Evolutionary conservation across 1,140 invertebrate genomes (phyloP).

Genomic region (Lepidurus couesii): DNA sequence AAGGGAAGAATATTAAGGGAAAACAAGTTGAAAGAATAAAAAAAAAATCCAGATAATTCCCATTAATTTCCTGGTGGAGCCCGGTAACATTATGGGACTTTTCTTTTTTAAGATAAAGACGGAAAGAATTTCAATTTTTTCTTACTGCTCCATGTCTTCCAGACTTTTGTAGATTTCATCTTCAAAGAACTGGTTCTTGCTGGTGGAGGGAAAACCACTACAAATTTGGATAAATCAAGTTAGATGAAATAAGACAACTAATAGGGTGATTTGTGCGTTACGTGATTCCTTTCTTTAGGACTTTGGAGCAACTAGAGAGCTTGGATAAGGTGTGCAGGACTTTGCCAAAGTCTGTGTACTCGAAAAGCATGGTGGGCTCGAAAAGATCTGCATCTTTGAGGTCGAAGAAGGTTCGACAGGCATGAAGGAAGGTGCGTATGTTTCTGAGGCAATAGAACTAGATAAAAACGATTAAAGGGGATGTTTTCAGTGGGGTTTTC

Average conservation of each 20-base stretch:
- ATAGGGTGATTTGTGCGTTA: constrained; percentile 51
- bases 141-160: constrained; percentile 49
- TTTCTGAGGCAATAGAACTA: constrained; percentile 93
- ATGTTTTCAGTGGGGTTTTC: neutral
- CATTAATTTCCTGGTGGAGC: too few relatives aligned
- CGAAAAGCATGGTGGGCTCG: constrained; percentile 85
- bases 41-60: neutral
- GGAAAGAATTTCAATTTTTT: neutral
- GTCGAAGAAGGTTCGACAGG: constrained; percentile 73
- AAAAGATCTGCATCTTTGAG: constrained; percentile 82
- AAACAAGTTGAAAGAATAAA: neutral
- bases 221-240: constrained; percentile 36
- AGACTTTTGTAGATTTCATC: constrained; percentile 52
- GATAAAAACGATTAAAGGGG: constrained; percentile 42
- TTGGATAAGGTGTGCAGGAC: constrained; percentile 83
- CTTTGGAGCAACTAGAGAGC: constrained; percentile 71
- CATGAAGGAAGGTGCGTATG: constrained; percentile 82
- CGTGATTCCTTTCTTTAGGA: constrained; percentile 58
- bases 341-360: constrained; percentile 86
- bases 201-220: constrained; percentile 47
- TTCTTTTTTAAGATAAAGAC: neutral
- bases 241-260: neutral
- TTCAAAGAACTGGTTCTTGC: constrained; percentile 43
- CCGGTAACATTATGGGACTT: too few relatives aligned
- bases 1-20: neutral